phyloP scores from a whole-genome alignment of 1,140 invertebrate species.

The Listronotus oregonensis region DNA sequence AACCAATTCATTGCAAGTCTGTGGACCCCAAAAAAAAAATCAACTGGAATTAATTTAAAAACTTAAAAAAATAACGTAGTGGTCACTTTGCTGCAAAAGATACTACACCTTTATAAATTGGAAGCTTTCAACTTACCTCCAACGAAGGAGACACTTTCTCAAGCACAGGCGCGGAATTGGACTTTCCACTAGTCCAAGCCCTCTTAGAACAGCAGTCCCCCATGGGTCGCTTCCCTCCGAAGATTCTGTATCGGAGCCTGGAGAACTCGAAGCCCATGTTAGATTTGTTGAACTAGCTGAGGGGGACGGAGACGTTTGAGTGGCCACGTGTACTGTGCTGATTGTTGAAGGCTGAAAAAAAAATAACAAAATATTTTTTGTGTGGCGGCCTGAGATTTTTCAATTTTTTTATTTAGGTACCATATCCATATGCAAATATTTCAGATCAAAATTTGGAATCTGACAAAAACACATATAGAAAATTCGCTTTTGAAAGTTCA shows the following conservation, averaged over 20 bases:
- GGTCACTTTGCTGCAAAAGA: too few relatives aligned
- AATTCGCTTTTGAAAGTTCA: too few relatives aligned
- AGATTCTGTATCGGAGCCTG: slow-evolving; percentile 41
- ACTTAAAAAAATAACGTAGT: too few relatives aligned
- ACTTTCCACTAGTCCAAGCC: slow-evolving; percentile 37
- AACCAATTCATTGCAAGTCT: too few relatives aligned
- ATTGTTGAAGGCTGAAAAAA: slow-evolving; percentile 19
- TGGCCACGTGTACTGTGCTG: slow-evolving; percentile 32
- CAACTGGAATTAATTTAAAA: too few relatives aligned
- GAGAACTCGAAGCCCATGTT: slow-evolving; percentile 49
- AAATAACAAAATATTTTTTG: background rate
- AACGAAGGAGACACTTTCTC: slow-evolving; percentile 43
- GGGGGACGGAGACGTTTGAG: slow-evolving; percentile 47
- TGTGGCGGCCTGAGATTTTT: background rate
- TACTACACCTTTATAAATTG: too few relatives aligned
- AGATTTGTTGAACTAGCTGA: slow-evolving; percentile 49
- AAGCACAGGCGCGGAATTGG: slow-evolving; percentile 46
- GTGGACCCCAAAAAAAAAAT: too few relatives aligned
- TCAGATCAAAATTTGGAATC: too few relatives aligned
- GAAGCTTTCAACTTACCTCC: slow-evolving; percentile 20
- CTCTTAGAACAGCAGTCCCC: slow-evolving; percentile 10
- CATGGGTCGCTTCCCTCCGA: slow-evolving; percentile 29
- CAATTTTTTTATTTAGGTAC: too few relatives aligned
- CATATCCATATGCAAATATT: too few relatives aligned
- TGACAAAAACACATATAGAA: too few relatives aligned